Evolutionary conservation across 2,797 vertebrate genomes (phyloP).

Genomic region (Darevskia mixta): DNA sequence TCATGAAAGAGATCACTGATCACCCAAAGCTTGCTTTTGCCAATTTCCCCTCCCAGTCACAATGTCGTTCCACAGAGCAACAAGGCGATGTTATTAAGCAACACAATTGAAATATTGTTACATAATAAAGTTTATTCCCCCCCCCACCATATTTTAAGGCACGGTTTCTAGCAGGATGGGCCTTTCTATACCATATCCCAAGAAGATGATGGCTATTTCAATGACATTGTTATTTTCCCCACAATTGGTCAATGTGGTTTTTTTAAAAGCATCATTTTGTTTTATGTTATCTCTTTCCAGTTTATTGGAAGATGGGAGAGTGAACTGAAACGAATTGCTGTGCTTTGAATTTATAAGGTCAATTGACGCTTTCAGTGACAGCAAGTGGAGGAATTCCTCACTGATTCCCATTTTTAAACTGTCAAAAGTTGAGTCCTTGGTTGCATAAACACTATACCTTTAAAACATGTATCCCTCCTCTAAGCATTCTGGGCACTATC

Average conservation of each 20-base stretch:
- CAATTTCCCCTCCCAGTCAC: not conserved
- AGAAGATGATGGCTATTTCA: not conserved
- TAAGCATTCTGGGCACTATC: no score
- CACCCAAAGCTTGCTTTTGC: constrained; percentile 11
- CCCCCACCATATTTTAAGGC: not conserved
- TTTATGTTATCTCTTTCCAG: not conserved
- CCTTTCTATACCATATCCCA: not conserved
- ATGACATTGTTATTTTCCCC: no score
- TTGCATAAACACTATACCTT: no score
- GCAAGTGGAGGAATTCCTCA: not conserved
- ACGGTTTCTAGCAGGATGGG: not conserved
- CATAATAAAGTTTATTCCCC: not conserved
- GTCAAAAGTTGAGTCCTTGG: not conserved
- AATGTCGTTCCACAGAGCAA: not conserved
- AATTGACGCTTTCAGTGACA: not conserved
- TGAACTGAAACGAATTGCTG: not conserved
- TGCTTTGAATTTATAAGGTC: not conserved
- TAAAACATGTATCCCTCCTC: no score
- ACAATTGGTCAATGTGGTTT: not conserved
- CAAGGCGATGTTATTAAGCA: not conserved
- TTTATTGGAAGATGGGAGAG: not conserved
- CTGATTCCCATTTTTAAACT: not conserved
- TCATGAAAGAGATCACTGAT: constrained; percentile 29
- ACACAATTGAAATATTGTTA: constrained; percentile 2
- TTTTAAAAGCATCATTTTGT: not conserved